Evolutionary conservation across 2,113 vertebrate genomes (phyloP), one percentile per base, ranked within the genome.

Genomic region (Danionella cerebrum): DNA sequence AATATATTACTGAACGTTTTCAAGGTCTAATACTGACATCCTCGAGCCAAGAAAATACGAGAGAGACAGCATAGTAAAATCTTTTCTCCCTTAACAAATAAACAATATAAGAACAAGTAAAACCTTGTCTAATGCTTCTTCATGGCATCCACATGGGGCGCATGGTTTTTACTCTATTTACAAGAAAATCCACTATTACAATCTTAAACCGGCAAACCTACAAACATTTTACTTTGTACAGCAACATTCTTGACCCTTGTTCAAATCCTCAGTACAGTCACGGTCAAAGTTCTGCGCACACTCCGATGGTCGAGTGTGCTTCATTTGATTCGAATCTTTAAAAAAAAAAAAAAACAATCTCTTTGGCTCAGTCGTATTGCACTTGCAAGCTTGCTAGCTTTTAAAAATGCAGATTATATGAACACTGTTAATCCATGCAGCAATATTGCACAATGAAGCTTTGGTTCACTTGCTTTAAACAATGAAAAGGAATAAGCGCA

Each of bases 61-160:
- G 35, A 42, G 11, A 53, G 24, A 48, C 16, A 51, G 31, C 35
- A 13, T 7, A 81, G 53, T 84, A 85, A 85, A 84, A 74, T 29
- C n/a, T n/a, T n/a, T n/a, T 66, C 44, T 72, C 41, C 52, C 60
- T 60, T 51, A 64, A 76, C 81, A 80, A 44, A 77, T 52, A 58
- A 78, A 78, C 77, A 83, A 67, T 79, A 82, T 75, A 42, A 44
- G 4, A 86, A 87, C 85, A 87, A 87, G 85, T 88, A 87, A 84
- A 88, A 89, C 85, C 85, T 87, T 87, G 85, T 87, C 68, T 71
- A 66, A 63, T 29, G 44, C 58, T 72, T 63, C 60, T 41, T 35
- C 11, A 42, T 51, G 42, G 35, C 57, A 75, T 71, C 60, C 68
- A 67, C 50, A 12, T 62, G 22, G 19, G 54, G 68, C 58, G 57